Evolutionary conservation across 2,113 vertebrate species (phyloP).

Genomic region (Vicugna pacos): DNA sequence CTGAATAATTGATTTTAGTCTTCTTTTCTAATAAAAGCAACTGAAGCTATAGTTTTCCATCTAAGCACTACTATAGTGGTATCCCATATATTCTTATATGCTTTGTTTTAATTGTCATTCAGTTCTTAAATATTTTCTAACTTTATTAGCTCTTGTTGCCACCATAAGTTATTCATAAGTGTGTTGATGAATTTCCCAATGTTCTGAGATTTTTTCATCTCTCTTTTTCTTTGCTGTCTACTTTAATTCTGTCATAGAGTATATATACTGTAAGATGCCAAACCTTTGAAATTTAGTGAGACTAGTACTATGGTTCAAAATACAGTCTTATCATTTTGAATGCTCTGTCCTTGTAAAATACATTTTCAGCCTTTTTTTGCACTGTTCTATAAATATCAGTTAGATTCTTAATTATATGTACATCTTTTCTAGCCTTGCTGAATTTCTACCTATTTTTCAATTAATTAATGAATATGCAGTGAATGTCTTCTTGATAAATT

Average conservation of each 20-base stretch:
- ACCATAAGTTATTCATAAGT: background rate
- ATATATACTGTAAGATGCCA: background rate
- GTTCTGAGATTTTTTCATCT: conserved; percentile 10
- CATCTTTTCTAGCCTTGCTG: background rate
- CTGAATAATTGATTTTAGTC: background rate
- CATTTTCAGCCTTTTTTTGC: background rate
- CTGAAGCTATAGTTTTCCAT: background rate
- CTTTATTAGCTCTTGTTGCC: background rate
- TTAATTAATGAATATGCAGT: background rate
- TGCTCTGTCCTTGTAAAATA: background rate
- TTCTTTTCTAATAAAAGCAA: background rate
- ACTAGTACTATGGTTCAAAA: background rate
- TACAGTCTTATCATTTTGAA: background rate
- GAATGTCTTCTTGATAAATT: background rate
- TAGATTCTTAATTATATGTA: background rate
- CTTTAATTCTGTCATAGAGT: background rate
- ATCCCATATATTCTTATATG: background rate
- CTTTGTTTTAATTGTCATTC: background rate
- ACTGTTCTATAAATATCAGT: background rate
- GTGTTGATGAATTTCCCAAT: background rate
- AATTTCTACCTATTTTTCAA: background rate
- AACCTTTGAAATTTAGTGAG: background rate
- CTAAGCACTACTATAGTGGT: background rate
- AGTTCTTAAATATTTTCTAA: background rate
- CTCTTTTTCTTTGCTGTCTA: background rate